Evolutionary conservation across 1,140 invertebrate genomes (phyloP).

Genomic region (Hestina assimilis): DNA sequence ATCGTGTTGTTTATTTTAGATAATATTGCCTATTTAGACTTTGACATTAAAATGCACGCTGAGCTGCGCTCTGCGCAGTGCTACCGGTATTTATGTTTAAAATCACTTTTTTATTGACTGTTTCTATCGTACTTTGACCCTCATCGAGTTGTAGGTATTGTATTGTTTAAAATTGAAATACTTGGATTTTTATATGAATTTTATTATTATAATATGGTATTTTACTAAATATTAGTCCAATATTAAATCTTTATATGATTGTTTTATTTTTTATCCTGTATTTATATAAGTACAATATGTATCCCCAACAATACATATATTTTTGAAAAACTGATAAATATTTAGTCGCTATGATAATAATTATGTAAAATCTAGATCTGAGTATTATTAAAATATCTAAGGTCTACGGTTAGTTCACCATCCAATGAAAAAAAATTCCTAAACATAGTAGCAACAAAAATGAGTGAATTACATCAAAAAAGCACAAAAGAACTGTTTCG

Average conservation of each 20-base stretch:
- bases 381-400: no score
- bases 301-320: not conserved
- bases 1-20: no score
- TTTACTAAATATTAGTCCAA: constrained; percentile 78
- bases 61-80: no score
- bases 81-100: no score
- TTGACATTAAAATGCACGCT: no score
- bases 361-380: not conserved
- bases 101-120: no score
- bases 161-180: constrained; percentile 73
- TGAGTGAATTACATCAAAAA: no score
- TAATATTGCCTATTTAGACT: no score
- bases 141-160: constrained; percentile 58
- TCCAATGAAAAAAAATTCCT: not conserved
- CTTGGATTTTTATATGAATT: constrained; percentile 78
- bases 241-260: constrained; percentile 72
- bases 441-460: no score
- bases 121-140: constrained; percentile 9
- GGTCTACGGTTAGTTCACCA: not conserved
- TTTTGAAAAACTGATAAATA: not conserved
- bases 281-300: constrained; percentile 24
- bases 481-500: no score
- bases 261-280: constrained; percentile 56
- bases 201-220: constrained; percentile 77
- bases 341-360: no score